These are phyloP conservation scores for Palythoa grandis DNA, from an alignment of 92 coral and sea anemone species.

Conservation along the genomic window DNA sequence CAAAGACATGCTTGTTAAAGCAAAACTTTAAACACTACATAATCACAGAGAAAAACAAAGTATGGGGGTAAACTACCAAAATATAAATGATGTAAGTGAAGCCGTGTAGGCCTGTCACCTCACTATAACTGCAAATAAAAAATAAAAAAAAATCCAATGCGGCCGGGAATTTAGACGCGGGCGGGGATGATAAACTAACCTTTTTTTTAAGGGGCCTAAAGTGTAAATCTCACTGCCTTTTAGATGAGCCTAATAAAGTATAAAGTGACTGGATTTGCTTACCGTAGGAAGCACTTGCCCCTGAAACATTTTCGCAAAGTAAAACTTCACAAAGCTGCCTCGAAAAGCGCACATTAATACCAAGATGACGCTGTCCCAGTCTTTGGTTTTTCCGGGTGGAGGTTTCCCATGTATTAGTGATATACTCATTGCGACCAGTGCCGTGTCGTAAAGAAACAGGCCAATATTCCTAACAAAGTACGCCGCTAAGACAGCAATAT, in stretches of 20 bases:
- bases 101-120: no score
- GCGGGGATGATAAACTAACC: no score
- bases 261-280: neutral
- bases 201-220: no score
- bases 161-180: no score
- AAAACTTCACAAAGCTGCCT: conserved; percentile 81
- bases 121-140: no score
- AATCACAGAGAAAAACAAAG: no score
- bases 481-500: conserved; percentile 48
- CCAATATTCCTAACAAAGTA: conserved; percentile 73
- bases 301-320: conserved; percentile 76
- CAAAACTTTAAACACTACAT: no score
- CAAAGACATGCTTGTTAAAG: no score
- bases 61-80: no score
- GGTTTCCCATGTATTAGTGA: conserved; percentile 54
- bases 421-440: conserved; percentile 76
- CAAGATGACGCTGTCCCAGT: conserved; percentile 74
- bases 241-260: neutral
- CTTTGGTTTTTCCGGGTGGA: neutral
- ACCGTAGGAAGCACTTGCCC: conserved; percentile 72
- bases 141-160: no score
- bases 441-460: conserved; percentile 79
- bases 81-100: no score
- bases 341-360: conserved; percentile 70
- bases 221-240: neutral